phyloP scores from a whole-genome alignment of 1,140 invertebrate species.

The Condylostylus longicornis region DNA sequence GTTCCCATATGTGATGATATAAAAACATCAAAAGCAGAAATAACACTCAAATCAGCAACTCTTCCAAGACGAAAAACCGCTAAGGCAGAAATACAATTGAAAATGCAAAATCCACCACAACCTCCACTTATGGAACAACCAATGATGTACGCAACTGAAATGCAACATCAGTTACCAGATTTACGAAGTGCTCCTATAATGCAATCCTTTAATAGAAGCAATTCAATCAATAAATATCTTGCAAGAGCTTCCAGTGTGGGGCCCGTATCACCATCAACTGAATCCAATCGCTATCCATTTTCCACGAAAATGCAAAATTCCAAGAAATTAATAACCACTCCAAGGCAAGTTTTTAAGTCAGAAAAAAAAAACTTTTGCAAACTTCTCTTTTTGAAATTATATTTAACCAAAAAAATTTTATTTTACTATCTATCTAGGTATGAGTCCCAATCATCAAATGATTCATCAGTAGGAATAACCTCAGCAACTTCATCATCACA shows the following conservation, averaged over 20 bases:
- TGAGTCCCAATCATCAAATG: too few species aligned
- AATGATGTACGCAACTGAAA: constrained; percentile 30
- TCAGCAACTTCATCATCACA: too few species aligned
- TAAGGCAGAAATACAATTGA: constrained; percentile 47
- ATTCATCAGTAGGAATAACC: too few species aligned
- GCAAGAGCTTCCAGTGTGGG: constrained; percentile 25
- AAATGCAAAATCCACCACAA: constrained; percentile 29
- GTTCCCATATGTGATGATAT: constrained; percentile 35
- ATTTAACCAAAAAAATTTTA: too few species aligned
- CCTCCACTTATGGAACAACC: constrained; percentile 22
- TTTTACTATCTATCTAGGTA: too few species aligned
- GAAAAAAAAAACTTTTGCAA: too few species aligned
- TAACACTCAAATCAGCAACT: constrained; percentile 49
- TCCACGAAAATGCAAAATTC: too few species aligned
- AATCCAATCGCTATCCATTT: not conserved
- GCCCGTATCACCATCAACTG: too few species aligned
- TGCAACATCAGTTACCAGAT: constrained; percentile 31
- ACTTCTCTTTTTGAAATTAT: too few species aligned
- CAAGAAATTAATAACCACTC: too few species aligned
- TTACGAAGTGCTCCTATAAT: constrained; percentile 30
- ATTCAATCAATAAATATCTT: too few species aligned
- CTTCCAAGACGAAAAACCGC: constrained; percentile 45
- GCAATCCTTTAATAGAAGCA: constrained; percentile 25
- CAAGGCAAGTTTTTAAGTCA: too few species aligned
- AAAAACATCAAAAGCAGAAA: constrained; percentile 42